Conservation (phyloP, 2,888 invertebrate genomes). For the Leucophenga maculata region DNA sequence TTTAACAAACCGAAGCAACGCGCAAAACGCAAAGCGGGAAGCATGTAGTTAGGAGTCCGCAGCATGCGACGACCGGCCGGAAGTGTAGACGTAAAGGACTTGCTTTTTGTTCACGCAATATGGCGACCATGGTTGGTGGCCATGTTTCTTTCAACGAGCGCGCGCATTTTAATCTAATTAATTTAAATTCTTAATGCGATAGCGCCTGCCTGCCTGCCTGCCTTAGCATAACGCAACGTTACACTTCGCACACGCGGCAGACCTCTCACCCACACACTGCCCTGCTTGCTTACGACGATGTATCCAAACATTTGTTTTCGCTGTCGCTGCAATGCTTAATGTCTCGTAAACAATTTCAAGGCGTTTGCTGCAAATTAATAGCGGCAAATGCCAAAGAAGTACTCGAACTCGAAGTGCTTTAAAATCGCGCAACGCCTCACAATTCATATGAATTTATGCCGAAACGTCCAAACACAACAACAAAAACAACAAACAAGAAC, state of each 20-base stretch:
- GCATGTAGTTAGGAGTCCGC: background rate
- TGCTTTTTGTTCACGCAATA: constrained; percentile 35
- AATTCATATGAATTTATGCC: constrained; percentile 10
- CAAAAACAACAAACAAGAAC: background rate
- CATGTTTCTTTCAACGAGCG: constrained; percentile 24
- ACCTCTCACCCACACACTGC: constrained; percentile 1
- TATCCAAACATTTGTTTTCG: constrained; percentile 34
- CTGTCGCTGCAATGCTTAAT: constrained; percentile 58
- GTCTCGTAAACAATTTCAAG: constrained; percentile 56
- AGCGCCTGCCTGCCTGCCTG: constrained; percentile 44
- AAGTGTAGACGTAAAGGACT: background rate
- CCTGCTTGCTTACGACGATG: background rate
- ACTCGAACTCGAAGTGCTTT: constrained; percentile 37
- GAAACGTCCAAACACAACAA: background rate
- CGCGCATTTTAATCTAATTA: constrained; percentile 63
- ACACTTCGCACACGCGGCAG: too few species aligned
- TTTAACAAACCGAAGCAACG: constrained; percentile 42
- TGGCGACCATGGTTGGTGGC: constrained; percentile 32
- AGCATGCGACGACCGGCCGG: background rate
- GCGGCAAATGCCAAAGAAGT: constrained; percentile 22
- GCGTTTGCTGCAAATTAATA: constrained; percentile 52
- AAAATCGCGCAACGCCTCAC: background rate
- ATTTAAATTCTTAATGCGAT: constrained; percentile 63
- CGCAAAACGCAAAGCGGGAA: background rate
- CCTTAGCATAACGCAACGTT: constrained; percentile 40